These are phyloP conservation scores for Ornithorhynchus anatinus DNA, from an alignment of 2,113 vertebrate species.

Conservation along the genomic window DNA sequence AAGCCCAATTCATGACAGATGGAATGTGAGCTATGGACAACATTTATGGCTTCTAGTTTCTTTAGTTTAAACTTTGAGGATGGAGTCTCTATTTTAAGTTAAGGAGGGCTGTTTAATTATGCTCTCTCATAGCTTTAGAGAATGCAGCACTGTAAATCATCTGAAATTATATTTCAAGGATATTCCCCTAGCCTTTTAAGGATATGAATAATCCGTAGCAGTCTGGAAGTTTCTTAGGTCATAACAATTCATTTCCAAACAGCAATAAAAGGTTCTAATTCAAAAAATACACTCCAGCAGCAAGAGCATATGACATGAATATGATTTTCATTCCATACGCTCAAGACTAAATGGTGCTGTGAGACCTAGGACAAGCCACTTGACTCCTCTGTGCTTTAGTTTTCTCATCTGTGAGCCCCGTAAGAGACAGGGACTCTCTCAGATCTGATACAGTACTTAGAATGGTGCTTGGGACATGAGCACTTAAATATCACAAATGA, in stretches of 20 bases:
- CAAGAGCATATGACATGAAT: not conserved
- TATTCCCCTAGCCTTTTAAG: not conserved
- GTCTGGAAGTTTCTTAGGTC: not conserved
- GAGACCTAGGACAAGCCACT: no score
- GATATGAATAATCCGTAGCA: not conserved
- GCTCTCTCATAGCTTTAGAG: not conserved
- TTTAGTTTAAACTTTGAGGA: conserved; percentile 1
- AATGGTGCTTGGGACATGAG: no score
- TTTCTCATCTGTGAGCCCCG: no score
- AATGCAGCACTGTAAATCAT: not conserved
- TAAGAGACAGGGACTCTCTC: no score
- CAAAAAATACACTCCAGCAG: not conserved
- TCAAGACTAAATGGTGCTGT: no score
- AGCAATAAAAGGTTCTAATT: not conserved
- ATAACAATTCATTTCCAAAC: no score
- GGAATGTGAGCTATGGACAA: not conserved
- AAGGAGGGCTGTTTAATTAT: not conserved
- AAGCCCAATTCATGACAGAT: not conserved
- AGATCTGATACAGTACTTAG: no score
- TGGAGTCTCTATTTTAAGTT: not conserved
- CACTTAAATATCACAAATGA: no score
- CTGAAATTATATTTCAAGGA: not conserved
- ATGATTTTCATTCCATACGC: no score
- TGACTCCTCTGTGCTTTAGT: no score
- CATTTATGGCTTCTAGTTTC: not conserved